Percentiles rank a stretch among this genome's conserved stretches.
Conservation (phyloP, 1,140 invertebrate genomes). For the Meloidogyne floridensis region DNA sequence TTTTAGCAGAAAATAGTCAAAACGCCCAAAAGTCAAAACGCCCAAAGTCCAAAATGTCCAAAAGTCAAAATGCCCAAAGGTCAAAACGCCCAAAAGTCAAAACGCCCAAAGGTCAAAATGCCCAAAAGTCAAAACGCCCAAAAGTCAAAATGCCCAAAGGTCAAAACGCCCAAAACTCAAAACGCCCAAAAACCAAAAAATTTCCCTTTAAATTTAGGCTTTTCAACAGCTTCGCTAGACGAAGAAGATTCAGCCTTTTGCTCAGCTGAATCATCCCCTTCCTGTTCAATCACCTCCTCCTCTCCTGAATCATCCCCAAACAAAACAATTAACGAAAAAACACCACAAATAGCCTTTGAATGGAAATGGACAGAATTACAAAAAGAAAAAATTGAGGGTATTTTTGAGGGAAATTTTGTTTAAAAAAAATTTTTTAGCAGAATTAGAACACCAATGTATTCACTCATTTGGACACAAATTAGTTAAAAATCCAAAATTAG, state of each 20-base stretch:
- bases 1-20: not conserved
- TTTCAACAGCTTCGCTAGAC: conserved; percentile 5
- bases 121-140: too few species aligned
- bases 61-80: not conserved
- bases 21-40: not conserved
- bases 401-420: not conserved
- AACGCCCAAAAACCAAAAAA: too few species aligned
- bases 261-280: conserved; percentile 7
- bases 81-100: not conserved
- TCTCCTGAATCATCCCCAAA: not conserved
- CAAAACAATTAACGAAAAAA: not conserved
- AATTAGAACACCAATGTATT: not conserved
- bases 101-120: not conserved
- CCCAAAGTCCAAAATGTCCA: too few species aligned
- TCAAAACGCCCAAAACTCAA: not conserved
- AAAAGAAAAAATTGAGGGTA: not conserved
- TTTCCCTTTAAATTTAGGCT: not conserved
- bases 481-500: not conserved
- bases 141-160: not conserved
- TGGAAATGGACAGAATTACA: conserved; percentile 6
- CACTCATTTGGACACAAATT: not conserved
- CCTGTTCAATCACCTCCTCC: conserved; percentile 9
- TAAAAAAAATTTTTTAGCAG: not conserved
- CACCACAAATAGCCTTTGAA: not conserved
- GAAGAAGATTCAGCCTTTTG: conserved; percentile 12